Base-by-base conservation (phyloP, 1,140 invertebrate genomes). In the Harpegnathos saltator region DNA sequence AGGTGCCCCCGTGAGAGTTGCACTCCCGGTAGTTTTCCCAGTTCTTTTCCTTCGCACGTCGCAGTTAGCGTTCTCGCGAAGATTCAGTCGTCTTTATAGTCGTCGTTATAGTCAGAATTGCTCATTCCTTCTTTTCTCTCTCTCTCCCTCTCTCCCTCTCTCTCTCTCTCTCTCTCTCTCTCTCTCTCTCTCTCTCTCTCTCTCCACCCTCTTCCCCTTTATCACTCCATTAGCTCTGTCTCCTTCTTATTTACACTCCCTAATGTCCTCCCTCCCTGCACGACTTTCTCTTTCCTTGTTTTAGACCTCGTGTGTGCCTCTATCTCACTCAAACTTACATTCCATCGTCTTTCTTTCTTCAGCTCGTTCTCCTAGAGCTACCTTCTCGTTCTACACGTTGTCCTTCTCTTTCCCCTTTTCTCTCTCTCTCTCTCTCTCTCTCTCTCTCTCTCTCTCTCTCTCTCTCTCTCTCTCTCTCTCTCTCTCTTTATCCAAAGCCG, bases 231-330 rank as follows among this genome's bases (percentile, higher is more conserved):
- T 24, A 44, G 38, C 38, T 44, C 38, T 44, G 7, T 7, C 52
- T n/a, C 50, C 4, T 1, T n/a, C 3, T 19, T 71, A 12, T n/a
- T 3, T 3, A n/a, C 3, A 19, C 17, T 74, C 50, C 17, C 48
- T 11, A 3, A 12, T 52, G 17, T 52, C 17, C 19, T 52, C 44
- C 29, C 24, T 65, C 29, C 50, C 17, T 29, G 17, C n/a, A n/a
- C 12, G n/a, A 59, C 68, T 73, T 81, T 73, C 77, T 81, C 77
- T 72, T 68, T 81, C n/a, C 15, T 61, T 73, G 68, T 73, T 29
- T 56, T 26, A 44, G 59, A 44, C 38, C 19, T 68, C 65, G 22
- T 17, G 38, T 59, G 17, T 69, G 33, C 24, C 24, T 75, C 44
- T 15, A 33, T 75, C 73, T 75, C 44, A 29, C n/a, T 56, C 7